Evolutionary conservation across 2,888 invertebrate genomes (phyloP).

Genomic region (Acanthopleura granulata): DNA sequence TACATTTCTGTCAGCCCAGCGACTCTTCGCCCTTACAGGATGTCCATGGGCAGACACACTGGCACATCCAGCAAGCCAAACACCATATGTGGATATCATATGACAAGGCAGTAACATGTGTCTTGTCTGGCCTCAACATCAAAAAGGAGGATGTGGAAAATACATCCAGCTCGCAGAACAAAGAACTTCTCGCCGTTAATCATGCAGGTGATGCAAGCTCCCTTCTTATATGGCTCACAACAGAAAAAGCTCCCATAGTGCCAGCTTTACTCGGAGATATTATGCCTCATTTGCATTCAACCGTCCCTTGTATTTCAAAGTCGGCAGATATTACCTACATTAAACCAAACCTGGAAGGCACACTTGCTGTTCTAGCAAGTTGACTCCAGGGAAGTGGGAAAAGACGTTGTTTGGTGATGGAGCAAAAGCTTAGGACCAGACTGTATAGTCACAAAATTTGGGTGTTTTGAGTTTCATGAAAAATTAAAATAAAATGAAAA

Average conservation of each 20-base stretch:
- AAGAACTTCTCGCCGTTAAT: background rate
- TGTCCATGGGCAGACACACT: slow-evolving; percentile 27
- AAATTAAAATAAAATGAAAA: too few relatives aligned
- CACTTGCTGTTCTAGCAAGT: background rate
- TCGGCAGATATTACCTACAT: slow-evolving; percentile 22
- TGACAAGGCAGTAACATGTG: slow-evolving; percentile 29
- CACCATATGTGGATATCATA: slow-evolving; percentile 36
- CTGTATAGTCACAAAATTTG: background rate
- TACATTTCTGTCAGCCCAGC: slow-evolving; percentile 26
- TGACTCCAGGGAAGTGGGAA: background rate
- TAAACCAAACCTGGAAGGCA: background rate
- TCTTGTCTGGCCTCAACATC: slow-evolving; percentile 26
- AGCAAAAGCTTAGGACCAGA: background rate
- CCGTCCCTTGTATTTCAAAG: slow-evolving; percentile 28
- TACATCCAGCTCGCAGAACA: slow-evolving; percentile 12
- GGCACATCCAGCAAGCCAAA: slow-evolving; percentile 34
- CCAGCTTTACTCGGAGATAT: slow-evolving; percentile 32
- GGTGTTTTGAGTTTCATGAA: background rate
- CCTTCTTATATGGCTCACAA: slow-evolving; percentile 30
- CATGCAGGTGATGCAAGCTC: slow-evolving; percentile 30
- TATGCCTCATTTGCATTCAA: slow-evolving; percentile 28
- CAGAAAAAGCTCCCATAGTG: slow-evolving; percentile 25
- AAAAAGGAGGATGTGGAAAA: slow-evolving; percentile 31
- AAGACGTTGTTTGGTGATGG: background rate
- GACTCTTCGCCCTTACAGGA: slow-evolving; percentile 30